Evolutionary conservation across 2,113 vertebrate genomes (phyloP).

Genomic region (Steatornis caripensis): DNA sequence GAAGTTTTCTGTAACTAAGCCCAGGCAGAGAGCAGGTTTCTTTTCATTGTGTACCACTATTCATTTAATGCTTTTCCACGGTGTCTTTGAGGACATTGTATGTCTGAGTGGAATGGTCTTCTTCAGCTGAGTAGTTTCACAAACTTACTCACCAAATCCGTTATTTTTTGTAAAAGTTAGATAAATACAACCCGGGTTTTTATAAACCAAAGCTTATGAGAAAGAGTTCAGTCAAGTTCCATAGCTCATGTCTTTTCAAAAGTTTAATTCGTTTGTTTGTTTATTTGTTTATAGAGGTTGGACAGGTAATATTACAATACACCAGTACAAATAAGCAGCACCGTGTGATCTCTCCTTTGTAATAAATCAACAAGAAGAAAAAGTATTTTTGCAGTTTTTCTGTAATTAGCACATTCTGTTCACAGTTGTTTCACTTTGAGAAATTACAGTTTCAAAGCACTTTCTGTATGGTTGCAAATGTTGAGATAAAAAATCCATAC

Average conservation of each 20-base stretch:
- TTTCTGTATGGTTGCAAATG: not conserved
- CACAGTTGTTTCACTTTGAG: not conserved
- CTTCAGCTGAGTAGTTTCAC: not conserved
- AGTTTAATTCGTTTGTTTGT: not conserved
- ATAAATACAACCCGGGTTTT: not conserved
- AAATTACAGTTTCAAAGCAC: not conserved
- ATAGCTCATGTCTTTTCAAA: not conserved
- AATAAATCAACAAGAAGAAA: not conserved
- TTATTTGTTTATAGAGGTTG: not conserved
- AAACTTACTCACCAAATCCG: not conserved
- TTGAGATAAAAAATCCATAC: slow-evolving; percentile 13
- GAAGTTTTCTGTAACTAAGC: not conserved
- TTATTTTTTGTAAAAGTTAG: not conserved
- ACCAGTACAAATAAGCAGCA: not conserved
- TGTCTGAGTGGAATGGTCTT: not conserved
- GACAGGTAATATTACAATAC: not conserved
- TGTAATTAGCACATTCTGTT: not conserved
- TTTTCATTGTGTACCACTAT: not conserved
- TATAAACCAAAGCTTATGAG: not conserved
- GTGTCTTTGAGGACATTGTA: not conserved
- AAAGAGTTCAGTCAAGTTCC: not conserved
- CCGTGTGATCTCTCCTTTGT: not conserved
- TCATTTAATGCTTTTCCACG: not conserved
- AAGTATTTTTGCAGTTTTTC: not conserved
- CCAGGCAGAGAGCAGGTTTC: not conserved